A percentile compares a stretch with the other conserved stretches of the same genome.
Evolutionary conservation across 1,140 invertebrate genomes (phyloP).

Genomic region (Drosophila lacteicornis): DNA sequence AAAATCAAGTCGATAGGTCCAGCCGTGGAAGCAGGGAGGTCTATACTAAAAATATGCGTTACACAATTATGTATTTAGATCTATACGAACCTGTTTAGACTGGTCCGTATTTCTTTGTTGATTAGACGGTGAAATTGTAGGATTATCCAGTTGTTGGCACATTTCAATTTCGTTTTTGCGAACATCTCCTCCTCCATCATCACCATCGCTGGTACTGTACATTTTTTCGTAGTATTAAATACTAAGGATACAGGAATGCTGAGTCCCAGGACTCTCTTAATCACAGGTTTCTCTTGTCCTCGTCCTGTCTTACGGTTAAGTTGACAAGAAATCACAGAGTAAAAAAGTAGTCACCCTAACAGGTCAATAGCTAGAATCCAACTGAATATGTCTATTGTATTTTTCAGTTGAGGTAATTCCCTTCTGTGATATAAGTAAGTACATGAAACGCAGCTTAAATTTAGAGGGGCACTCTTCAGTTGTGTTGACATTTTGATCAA

Average conservation of each 20-base stretch:
- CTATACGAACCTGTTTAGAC: slow-evolving; percentile 42
- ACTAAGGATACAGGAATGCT: neutral
- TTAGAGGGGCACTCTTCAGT: slow-evolving; percentile 12
- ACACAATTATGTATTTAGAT: no score
- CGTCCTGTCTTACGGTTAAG: neutral
- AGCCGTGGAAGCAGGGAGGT: no score
- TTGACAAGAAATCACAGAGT: neutral
- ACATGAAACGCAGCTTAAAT: slow-evolving; percentile 46
- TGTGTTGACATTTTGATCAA: slow-evolving; percentile 58
- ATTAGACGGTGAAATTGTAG: slow-evolving; percentile 10
- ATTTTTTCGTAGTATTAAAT: slow-evolving; percentile 19
- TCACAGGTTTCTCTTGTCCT: neutral
- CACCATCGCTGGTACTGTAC: slow-evolving; percentile 66
- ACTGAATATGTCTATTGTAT: slow-evolving; percentile 49
- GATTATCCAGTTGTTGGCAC: slow-evolving; percentile 53
- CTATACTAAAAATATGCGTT: no score
- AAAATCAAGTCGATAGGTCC: no score
- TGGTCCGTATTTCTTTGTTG: slow-evolving; percentile 15
- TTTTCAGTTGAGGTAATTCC: slow-evolving; percentile 5
- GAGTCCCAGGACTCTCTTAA: slow-evolving; percentile 2
- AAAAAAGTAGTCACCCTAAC: slow-evolving; percentile 42
- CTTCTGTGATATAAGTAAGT: slow-evolving; percentile 30
- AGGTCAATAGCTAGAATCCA: slow-evolving; percentile 46
- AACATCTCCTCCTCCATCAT: slow-evolving; percentile 49
- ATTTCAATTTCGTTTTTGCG: slow-evolving; percentile 60